These are phyloP conservation scores for Leptopilina boulardi DNA, from an alignment of 1,140 invertebrate genomes.

Conservation along the genomic window DNA sequence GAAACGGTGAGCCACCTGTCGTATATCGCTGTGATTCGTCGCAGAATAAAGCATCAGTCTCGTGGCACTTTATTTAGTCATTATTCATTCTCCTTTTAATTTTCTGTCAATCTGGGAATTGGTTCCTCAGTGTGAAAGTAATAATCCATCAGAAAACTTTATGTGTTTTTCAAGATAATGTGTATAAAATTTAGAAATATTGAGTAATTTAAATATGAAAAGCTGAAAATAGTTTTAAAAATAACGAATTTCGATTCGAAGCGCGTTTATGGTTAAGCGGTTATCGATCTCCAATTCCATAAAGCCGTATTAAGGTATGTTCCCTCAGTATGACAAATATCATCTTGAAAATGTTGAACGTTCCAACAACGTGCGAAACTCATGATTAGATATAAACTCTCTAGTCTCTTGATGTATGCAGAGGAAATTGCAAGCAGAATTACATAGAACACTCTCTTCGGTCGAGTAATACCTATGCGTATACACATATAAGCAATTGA, in stretches of 20 bases:
- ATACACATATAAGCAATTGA: background rate
- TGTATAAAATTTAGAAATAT: too few relatives aligned
- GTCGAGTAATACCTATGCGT: conserved; percentile 39
- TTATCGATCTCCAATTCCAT: background rate
- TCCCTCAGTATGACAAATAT: background rate
- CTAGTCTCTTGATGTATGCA: conserved; percentile 39
- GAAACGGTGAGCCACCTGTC: conserved; percentile 37
- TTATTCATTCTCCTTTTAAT: conserved; percentile 63
- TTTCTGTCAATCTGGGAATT: too few relatives aligned
- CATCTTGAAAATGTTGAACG: conserved; percentile 8
- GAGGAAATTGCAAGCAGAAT: conserved; percentile 49
- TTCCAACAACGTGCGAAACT: background rate
- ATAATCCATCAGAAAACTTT: too few relatives aligned
- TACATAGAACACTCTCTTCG: conserved; percentile 45
- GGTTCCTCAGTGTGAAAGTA: too few relatives aligned
- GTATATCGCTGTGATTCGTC: conserved; percentile 29
- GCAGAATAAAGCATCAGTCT: conserved; percentile 43
- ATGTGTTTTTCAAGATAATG: too few relatives aligned
- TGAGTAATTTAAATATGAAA: too few relatives aligned
- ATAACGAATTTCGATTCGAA: too few relatives aligned
- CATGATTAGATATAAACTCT: background rate
- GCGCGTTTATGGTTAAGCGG: background rate
- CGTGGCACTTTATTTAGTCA: conserved; percentile 48
- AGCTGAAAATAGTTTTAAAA: too few relatives aligned
- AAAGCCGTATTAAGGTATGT: background rate